A percentile compares a stretch with the other conserved stretches of the same genome.
Evolutionary conservation across 2,113 vertebrate genomes (phyloP).

Genomic region (Saimiri boliviensis): DNA sequence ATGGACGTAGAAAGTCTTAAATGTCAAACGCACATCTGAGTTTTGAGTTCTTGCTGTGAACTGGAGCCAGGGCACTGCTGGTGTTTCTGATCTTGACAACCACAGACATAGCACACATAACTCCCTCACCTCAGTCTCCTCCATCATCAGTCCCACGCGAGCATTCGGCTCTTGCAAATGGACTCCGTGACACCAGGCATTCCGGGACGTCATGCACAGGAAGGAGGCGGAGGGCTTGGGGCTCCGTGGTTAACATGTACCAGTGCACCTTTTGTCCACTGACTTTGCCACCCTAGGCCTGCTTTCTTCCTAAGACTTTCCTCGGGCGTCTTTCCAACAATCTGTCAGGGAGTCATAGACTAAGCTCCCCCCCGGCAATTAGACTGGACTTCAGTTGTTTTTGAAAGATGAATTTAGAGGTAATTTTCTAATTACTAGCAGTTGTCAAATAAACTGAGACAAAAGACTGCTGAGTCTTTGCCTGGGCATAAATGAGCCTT

Average conservation of each 20-base stretch:
- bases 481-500: neutral
- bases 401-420: slow-evolving; percentile 49
- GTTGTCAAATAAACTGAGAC: neutral
- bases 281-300: fast-evolving
- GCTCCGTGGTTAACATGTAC: fast-evolving
- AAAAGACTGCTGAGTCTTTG: neutral
- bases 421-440: slow-evolving; percentile 56
- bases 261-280: fast-evolving
- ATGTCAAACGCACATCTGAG: fast-evolving
- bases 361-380: neutral
- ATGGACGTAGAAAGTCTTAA: neutral
- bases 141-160: fast-evolving
- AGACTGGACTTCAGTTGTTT: slow-evolving; percentile 30
- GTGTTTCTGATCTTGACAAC: neutral
- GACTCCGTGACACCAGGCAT: fast-evolving
- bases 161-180: neutral
- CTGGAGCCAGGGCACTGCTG: too few relatives aligned
- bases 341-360: neutral
- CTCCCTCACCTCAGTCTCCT: neutral
- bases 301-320: neutral
- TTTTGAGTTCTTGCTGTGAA: neutral
- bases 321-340: neutral
- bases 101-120: fast-evolving
- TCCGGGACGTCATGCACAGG: neutral
- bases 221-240: fast-evolving